Base-by-base conservation (phyloP, 1,140 invertebrate species). In the Tetraneura akinire region DNA sequence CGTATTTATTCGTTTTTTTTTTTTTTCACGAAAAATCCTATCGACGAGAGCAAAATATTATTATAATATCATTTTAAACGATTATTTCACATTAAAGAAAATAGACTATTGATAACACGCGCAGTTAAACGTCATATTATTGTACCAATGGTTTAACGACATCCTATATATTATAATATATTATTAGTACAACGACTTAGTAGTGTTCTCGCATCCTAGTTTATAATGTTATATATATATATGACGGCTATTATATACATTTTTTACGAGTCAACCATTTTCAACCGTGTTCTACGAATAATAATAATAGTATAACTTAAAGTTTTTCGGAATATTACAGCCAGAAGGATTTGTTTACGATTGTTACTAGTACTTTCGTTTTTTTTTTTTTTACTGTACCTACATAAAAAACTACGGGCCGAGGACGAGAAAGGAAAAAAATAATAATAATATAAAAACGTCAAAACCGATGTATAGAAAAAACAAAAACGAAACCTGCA, bases 291-390 rank as follows among this genome's bases (percentile, higher is more conserved):
- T 18, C 16, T 5, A 18, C 32, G 18, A 18, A 37, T 37, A 37
- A 8, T 37, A n/a, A 37, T 37, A 21, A 64, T 64, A 37, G 62
- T 64, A n/a, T n/a, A 64, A 37, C 62, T 64, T 64, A 64, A 64
- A 64, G 62, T 64, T 64, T 64, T 64, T 64, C 18, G 3, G 62
- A 64, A 64, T 64, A 64, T 53, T 26, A 51, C 47, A 53, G 70
- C 70, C 47, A 73, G 26, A 29, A 51, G 70, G 45, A 73, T 73
- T 73, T 55, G 70, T 73, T 73, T 73, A 73, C 47, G 70, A 73
- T 73, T 73, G 45, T 73, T 73, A 53, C 29, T 73, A 29, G 29
- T 73, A 37, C 53, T 47, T 26, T 23, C 32, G 32, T 37, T 37
- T 8, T 37, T 37, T 37, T 8, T 37, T 37, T 37, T 37, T 8